Evolutionary conservation across 2,113 vertebrate genomes (phyloP), one percentile per base, ranked within the genome.

Genomic region (Micromys minutus): DNA sequence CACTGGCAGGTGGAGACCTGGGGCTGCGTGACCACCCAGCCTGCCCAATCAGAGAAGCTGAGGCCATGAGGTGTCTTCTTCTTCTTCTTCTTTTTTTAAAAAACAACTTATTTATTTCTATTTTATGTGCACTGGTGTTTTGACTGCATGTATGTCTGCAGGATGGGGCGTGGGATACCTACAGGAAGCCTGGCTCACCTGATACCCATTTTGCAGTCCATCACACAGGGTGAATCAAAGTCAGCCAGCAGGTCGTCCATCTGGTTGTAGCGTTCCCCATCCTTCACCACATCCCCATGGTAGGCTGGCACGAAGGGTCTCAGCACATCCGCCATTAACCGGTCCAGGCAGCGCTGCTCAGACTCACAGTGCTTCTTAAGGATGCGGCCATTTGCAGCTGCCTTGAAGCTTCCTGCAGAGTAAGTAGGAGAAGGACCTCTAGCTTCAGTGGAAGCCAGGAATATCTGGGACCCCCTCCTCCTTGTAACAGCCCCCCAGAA

Each of bases 121-220:
- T 34, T 31, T 67, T 67, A 67, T 67, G 63, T 67, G 63, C 63
- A 31, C 31, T 65, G 63, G 29, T 34, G 63, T 65, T 29, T 65
- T 65, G 63, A 29, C 63, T 34, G 63, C 63, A 67, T 67, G 63
- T 65, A 34, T 67, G 63, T 34, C 63, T 67, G 31, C 2, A 9
- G 1, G 21, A 16, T 24, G 31, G 84, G 45, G 21, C 50, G 19
- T 22, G 19, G 5, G 1, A 9, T 0, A 19, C 1, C 24, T 29
- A 3, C 0, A 0, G 34, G 50, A 8, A 29, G 29, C 5, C 34
- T 0, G 3, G 77, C 98, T 98, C 95, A 99, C 99, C 99, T 99
- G 94, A 99, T 94, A 2, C 99, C 99, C 99, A 99, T 99, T 97
- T 99, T 99, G 97, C 99, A 99, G 98, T 99, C 99, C 99, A 99